Base-by-base conservation (phyloP, 2,888 invertebrate species). In the Hetaerina titia region DNA sequence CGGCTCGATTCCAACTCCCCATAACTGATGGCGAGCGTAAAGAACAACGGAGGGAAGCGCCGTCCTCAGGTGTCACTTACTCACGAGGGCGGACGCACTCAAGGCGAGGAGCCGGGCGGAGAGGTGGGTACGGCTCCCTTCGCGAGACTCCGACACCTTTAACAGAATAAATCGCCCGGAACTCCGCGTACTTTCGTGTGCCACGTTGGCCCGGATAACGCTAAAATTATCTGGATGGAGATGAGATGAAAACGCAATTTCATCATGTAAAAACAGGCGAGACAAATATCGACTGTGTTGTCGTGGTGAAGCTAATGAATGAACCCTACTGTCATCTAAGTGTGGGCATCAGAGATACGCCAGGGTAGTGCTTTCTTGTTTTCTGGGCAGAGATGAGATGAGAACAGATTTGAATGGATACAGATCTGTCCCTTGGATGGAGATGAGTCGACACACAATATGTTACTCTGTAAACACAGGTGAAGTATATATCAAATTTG, bases 1-100 rank as follows among this genome's bases (percentile, higher is more conserved):
- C 89, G 89, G 89, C 89, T 58, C 89, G 11, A 56, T 89, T 89
- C 89, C 89, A 89, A 89, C 89, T 56, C 89, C 9, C 89, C 58
- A 45, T 7, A 22, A n/a, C 58, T n/a, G 22, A 89, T 57, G 19
- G 89, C 57, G 89, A 22, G 89, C 57, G 22, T 2, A 58, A 22
- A 89, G 57, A n/a, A 89, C 57, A 89, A 58, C n/a, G 58, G 88
- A 56, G 56, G 81, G 69, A n/a, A n/a, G n/a, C 69, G 69, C 2
- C 45, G 45, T 4, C 45, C 45, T 45, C 45, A 45, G 45, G 45
- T 45, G 45, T 45, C 45, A 45, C 45, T 45, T 45, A 45, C 45
- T 45, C 45, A 4, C 45, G 45, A 45, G 45, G 45, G 45, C 45
- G 45, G 45, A 4, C 45, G 45, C 45, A 45, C 45, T 45, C 45